Conservation (phyloP, 35 echinoderm and acorn worm species). For the Amphiura filiformis region DNA sequence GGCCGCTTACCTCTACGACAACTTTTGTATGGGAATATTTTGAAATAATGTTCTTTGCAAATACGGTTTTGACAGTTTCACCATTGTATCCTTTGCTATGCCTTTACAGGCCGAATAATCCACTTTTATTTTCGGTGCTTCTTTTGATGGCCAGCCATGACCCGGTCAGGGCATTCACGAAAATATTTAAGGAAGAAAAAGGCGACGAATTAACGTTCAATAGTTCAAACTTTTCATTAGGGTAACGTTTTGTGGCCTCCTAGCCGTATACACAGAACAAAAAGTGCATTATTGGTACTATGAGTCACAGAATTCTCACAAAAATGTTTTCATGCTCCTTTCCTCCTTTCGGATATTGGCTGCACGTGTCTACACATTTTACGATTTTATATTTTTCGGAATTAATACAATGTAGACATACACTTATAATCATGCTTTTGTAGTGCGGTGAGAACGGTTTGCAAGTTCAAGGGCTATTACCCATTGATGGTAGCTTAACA, state of each 20-base stretch:
- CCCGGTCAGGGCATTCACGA: neutral
- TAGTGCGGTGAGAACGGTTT: neutral
- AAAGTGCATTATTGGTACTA: neutral
- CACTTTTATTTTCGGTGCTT: too few species aligned
- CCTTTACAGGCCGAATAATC: too few species aligned
- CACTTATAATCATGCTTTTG: neutral
- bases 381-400: too few species aligned
- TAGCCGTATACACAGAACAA: neutral
- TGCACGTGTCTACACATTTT: neutral
- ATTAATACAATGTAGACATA: neutral
- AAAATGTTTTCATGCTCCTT: neutral
- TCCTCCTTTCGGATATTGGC: neutral
- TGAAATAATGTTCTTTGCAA: too few species aligned
- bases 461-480: too few species aligned
- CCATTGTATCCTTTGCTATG: too few species aligned
- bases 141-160: constrained; percentile 4
- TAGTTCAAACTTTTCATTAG: neutral
- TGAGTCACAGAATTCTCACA: neutral
- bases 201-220: neutral
- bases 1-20: too few species aligned
- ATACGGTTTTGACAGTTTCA: too few species aligned
- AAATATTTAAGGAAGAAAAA: neutral
- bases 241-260: neutral
- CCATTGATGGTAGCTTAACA: too few species aligned
- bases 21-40: too few species aligned